Evolutionary conservation across 2,888 invertebrate genomes (phyloP).

Genomic region (Petrolisthes cinctipes): DNA sequence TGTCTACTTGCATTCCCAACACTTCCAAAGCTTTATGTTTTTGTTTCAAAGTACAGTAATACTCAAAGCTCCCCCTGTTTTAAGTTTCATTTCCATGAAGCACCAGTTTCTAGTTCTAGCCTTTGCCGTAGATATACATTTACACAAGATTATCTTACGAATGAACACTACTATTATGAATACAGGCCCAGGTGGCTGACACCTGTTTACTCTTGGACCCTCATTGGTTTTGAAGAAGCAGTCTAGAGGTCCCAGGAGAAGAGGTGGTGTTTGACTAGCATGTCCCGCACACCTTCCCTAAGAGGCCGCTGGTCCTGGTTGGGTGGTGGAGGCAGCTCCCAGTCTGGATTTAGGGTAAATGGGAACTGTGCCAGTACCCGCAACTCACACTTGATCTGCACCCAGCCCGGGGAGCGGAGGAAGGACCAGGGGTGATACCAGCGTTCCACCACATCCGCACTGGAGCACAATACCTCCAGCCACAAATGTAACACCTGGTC

Average conservation of each 20-base stretch:
- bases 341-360: conserved; percentile 95
- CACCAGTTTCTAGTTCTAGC: too few species aligned
- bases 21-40: too few species aligned
- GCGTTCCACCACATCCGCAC: conserved; percentile 92
- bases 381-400: conserved; percentile 98
- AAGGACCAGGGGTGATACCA: conserved; percentile 82
- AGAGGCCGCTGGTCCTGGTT: conserved; percentile 77
- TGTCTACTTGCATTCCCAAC: too few species aligned
- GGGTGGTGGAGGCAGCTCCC: conserved; percentile 84
- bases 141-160: neutral
- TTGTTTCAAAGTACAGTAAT: too few species aligned
- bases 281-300: conserved; percentile 94
- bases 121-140: too few species aligned
- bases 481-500: conserved; percentile 88
- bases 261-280: conserved; percentile 98
- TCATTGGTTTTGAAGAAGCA: neutral
- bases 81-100: too few species aligned
- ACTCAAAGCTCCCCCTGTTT: too few species aligned
- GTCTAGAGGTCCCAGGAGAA: conserved; percentile 95
- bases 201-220: neutral
- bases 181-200: neutral
- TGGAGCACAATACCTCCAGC: conserved; percentile 97
- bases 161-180: neutral
- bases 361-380: conserved; percentile 95
- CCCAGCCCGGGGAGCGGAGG: conserved; percentile 67